phyloP scores from a whole-genome alignment of 1,140 invertebrate species.

The Lordiphosa clarofinis region DNA sequence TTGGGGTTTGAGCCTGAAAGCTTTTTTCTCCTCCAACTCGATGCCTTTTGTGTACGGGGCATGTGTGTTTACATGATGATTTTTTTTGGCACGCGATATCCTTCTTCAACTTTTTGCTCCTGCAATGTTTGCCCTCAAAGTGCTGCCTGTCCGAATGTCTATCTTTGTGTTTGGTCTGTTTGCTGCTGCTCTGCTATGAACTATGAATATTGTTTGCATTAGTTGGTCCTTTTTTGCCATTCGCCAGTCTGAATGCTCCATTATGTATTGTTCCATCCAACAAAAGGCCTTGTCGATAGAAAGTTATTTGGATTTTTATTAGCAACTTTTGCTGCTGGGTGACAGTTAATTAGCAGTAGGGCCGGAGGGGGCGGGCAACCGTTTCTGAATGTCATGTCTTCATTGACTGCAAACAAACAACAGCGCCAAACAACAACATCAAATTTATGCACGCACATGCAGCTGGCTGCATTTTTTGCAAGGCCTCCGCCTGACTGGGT shows the following conservation, averaged over 20 bases:
- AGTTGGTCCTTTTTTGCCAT: constrained; percentile 29
- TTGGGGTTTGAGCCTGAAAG: constrained; percentile 34
- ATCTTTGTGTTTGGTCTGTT: constrained; percentile 20
- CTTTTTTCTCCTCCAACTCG: constrained; percentile 29
- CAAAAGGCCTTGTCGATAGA: constrained; percentile 36
- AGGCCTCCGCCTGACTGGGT: constrained; percentile 23
- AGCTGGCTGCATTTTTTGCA: constrained; percentile 56
- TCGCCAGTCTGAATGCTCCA: constrained; percentile 38
- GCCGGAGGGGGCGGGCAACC: background rate
- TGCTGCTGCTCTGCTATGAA: constrained; percentile 25
- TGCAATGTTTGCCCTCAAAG: constrained; percentile 44
- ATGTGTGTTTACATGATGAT: constrained; percentile 55
- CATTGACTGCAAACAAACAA: constrained; percentile 44
- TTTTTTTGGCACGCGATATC: constrained; percentile 68
- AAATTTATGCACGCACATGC: constrained; percentile 59
- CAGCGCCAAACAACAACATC: constrained; percentile 33
- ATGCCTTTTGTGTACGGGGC: constrained; percentile 19
- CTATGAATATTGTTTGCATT: constrained; percentile 58
- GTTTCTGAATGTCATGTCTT: constrained; percentile 35
- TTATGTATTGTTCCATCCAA: constrained; percentile 39
- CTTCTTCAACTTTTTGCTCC: constrained; percentile 19
- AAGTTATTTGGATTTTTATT: constrained; percentile 18
- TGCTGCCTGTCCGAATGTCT: constrained; percentile 11
- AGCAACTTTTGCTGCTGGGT: constrained; percentile 8
- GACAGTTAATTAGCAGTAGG: constrained; percentile 12